Percentiles rank a stretch among this genome's conserved stretches.
phyloP scores from a whole-genome alignment of 2,888 invertebrate species.

The Xestia ashworthii region DNA sequence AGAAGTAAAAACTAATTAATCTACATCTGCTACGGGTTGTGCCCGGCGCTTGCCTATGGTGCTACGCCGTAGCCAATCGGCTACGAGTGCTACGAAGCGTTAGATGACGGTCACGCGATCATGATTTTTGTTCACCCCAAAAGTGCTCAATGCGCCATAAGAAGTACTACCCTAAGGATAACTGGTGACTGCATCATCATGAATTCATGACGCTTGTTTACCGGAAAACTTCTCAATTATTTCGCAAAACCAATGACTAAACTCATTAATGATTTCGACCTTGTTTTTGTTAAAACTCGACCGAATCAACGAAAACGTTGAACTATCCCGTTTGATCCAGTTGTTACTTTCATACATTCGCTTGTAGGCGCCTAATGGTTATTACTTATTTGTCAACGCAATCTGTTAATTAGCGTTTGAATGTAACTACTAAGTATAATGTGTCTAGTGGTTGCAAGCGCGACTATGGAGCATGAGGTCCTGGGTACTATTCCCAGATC shows the following conservation, averaged over 20 bases:
- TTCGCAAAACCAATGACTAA: constrained; percentile 27
- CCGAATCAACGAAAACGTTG: constrained; percentile 1
- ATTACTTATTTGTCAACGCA: not conserved
- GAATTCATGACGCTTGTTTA: constrained; percentile 7
- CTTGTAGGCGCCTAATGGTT: not conserved
- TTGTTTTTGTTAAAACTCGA: constrained; percentile 32
- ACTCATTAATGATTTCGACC: constrained; percentile 36
- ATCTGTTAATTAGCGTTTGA: not conserved
- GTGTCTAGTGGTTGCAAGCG: not conserved
- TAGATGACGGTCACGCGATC: too few species aligned
- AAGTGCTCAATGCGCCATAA: too few species aligned
- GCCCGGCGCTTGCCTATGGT: too few species aligned
- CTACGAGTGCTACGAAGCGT: too few species aligned
- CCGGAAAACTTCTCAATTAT: constrained; percentile 9
- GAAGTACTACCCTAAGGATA: too few species aligned
- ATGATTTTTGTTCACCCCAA: too few species aligned
- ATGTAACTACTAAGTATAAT: not conserved
- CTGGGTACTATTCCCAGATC: not conserved
- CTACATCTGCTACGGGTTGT: too few species aligned
- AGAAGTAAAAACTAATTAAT: too few species aligned
- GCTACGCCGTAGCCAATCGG: too few species aligned
- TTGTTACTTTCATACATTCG: not conserved
- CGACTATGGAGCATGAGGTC: not conserved
- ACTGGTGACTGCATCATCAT: not conserved
- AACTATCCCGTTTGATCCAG: constrained; percentile 26